A percentile compares a stretch with the other conserved stretches of the same genome.
Evolutionary conservation across 1,140 invertebrate species (phyloP).

Genomic region (Trachymyrmex cornetzi): DNA sequence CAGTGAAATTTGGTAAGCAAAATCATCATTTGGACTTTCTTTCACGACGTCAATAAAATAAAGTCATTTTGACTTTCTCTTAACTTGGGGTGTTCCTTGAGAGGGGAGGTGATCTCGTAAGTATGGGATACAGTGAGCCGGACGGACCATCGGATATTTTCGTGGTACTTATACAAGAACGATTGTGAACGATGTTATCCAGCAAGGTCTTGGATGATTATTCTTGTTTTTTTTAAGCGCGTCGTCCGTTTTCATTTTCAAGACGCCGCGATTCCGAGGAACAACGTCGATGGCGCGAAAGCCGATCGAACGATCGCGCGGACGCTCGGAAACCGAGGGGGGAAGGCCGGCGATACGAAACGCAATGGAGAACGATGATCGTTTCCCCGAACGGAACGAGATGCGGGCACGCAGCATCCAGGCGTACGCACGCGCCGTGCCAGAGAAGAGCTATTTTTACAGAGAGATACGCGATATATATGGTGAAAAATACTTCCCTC

Average conservation of each 20-base stretch:
- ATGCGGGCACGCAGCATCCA: slow-evolving; percentile 38
- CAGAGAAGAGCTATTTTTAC: slow-evolving; percentile 42
- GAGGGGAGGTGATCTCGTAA: slow-evolving; percentile 60
- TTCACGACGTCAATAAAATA: too few relatives aligned
- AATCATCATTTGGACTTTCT: too few relatives aligned
- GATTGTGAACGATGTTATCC: slow-evolving; percentile 65
- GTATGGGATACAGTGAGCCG: slow-evolving; percentile 70
- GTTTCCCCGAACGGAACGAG: slow-evolving; percentile 62
- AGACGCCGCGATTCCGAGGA: slow-evolving; percentile 31
- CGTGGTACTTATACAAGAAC: slow-evolving; percentile 51
- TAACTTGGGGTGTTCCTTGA: too few relatives aligned
- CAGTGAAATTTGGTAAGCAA: too few relatives aligned
- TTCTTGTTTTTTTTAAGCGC: slow-evolving; percentile 11
- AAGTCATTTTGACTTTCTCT: too few relatives aligned
- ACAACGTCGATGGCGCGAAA: slow-evolving; percentile 56
- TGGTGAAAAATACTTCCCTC: slow-evolving; percentile 28
- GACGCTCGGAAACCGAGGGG: slow-evolving; percentile 40
- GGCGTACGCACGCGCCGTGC: neutral
- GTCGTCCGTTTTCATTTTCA: slow-evolving; percentile 66
- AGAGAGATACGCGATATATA: slow-evolving; percentile 13
- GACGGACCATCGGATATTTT: slow-evolving; percentile 74
- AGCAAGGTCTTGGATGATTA: slow-evolving; percentile 50
- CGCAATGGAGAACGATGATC: slow-evolving; percentile 65
- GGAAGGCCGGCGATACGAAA: slow-evolving; percentile 60
- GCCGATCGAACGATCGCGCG: neutral